Percentiles rank a stretch among this genome's conserved stretches.
These are phyloP conservation scores for Meles meles DNA, from an alignment of 2,113 vertebrate species.

Conservation along the genomic window DNA sequence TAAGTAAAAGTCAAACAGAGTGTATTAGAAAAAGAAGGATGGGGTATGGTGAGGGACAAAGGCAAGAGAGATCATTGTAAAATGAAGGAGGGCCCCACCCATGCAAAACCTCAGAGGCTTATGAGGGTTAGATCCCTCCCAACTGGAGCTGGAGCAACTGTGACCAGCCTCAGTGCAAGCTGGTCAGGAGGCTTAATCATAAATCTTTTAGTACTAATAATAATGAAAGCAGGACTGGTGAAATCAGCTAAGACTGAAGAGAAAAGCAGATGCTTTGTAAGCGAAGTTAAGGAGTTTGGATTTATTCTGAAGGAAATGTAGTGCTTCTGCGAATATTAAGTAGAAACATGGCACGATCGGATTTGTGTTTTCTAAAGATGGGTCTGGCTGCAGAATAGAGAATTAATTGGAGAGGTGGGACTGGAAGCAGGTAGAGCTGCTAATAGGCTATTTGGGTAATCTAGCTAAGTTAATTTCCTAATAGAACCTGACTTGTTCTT, in stretches of 20 bases:
- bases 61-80: background rate
- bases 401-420: background rate
- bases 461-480: background rate
- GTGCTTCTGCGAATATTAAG: constrained; percentile 5
- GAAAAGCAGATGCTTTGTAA: background rate
- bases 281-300: background rate
- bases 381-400: background rate
- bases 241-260: background rate
- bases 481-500: background rate
- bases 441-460: background rate
- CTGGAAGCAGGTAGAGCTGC: background rate
- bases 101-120: background rate
- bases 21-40: background rate
- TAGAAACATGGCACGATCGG: background rate
- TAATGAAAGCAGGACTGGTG: background rate
- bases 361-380: background rate
- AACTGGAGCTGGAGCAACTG: background rate
- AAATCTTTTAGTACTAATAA: background rate
- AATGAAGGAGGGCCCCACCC: background rate
- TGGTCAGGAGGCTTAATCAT: background rate
- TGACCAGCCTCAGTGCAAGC: background rate
- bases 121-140: background rate
- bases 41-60: too few relatives aligned
- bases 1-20: background rate
- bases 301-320: background rate